Evolutionary conservation across 2,113 vertebrate species (phyloP), one percentile per base, ranked within the genome.

Genomic region (Astur gentilis): DNA sequence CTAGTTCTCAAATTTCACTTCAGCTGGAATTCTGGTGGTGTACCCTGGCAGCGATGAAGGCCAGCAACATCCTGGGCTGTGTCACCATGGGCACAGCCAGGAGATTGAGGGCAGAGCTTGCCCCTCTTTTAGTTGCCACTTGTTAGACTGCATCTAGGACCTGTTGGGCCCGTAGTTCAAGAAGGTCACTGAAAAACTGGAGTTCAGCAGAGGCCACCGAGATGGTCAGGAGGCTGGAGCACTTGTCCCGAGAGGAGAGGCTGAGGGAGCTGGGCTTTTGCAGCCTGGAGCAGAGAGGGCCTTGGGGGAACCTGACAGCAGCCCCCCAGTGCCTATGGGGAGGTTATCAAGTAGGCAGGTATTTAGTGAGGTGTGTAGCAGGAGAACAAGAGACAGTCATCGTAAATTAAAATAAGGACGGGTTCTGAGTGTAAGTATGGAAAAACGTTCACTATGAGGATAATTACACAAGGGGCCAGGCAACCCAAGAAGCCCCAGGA

Each of bases 11-110:
- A 38, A 17, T 83, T 64, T 77, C n/a, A n/a, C 7, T 60, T 72
- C 32, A 76, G 5, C 7, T 67, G 42, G 29, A 55, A 88, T 83
- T 66, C 22, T 36, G 32, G 13, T 12, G 5, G 2, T 50, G 16
- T 22, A 22, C 10, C 2, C 26, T 25, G 25, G 20, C 17, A 71
- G 14, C 0, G 0, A 9, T 40, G 55, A 62, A 61, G 31, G 3
- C 11, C n/a, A 73, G 42, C 29, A 61, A 31, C 26, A 16, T 15
- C 8, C 36, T 40, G 21, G 11, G 16, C 21, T 47, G 17, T 27
- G 13, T 29, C 27, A 36, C 14, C n/a, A 6, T 4, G 45, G 26
- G 16, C 45, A 57, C 13, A 47, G 23, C 3, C 49, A 32, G 10
- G 5, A 27, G 31, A 27, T 1, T 31, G 34, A 66, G n/a, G 19